Base-by-base conservation (phyloP, 2,888 invertebrate genomes). In the Spatulosminthurus flaviceps region DNA sequence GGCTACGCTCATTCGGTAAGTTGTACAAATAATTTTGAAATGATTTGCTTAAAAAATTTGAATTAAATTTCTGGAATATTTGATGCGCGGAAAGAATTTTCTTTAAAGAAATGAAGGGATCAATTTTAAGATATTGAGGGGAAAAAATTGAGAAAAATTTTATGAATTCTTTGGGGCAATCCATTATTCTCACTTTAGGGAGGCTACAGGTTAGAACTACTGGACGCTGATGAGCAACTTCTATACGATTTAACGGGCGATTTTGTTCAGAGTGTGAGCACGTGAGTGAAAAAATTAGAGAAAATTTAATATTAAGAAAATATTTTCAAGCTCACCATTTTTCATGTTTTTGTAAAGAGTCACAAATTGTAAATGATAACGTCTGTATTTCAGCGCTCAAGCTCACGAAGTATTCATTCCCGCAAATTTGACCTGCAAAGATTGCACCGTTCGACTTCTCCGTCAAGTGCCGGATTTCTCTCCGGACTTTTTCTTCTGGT, bases 401-500 rank as follows among this genome's bases (percentile, higher is more conserved):
- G 90, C 92, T 77, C 94, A 93, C 87, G 90, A 91, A 83, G 93
- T 97, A 1, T 92, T 91, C 69, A 88, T 98, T 69, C 97, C 97
- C 0, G 88, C 89, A 61, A 92, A 94, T 87, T 93, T 95, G 86
- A 92, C 92, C 51, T 98, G 98, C 87, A 90, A 90, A 79, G 94
- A 95, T 88, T 98, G 98, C 88, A 95, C 96, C 0, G 89, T 98
- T 43, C 92, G 97, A 79, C 90, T 98, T 83, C 90, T 96, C 76
- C 90, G 97, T 0, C 95, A 97, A 88, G 97, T 97, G 0, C 91
- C 92, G 26, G 97, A 98, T 89, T 97, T 96, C 95, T 92, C 93
- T 0, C 89, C 90, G 76, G 91, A 90, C 86, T 97, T 97, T 88
- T 89, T 93, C 82, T 97, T 98, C 90, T 96, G 96, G 95, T 95